Evolutionary conservation across 2,888 invertebrate species (phyloP).

Genomic region (Zaprionus obscuricornis): DNA sequence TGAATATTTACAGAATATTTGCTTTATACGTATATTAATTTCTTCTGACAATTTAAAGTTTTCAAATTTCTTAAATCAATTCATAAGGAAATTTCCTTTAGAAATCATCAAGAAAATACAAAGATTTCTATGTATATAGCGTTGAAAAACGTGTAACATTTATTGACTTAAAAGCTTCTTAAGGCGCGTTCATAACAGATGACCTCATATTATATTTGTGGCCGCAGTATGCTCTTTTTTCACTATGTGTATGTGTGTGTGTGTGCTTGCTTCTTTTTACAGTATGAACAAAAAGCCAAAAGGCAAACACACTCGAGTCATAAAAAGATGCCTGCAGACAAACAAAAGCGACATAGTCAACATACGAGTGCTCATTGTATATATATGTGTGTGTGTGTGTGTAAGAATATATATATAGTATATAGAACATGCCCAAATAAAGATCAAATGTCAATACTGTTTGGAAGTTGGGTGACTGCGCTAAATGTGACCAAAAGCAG

Average conservation of each 20-base stretch:
- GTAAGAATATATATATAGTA: not conserved
- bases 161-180: conserved; percentile 76
- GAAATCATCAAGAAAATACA: conserved; percentile 28
- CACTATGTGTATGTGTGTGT: conserved; percentile 37
- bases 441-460: conserved; percentile 82
- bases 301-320: conserved; percentile 83
- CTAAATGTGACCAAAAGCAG: conserved; percentile 68
- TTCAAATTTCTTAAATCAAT: too few relatives aligned
- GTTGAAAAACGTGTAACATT: conserved; percentile 4
- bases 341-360: conserved; percentile 75
- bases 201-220: conserved; percentile 80
- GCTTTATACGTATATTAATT: too few relatives aligned
- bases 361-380: conserved; percentile 41
- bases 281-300: conserved; percentile 83
- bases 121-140: not conserved
- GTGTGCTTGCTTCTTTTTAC: conserved; percentile 71
- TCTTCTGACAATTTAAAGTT: too few relatives aligned
- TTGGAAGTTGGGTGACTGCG: conserved; percentile 12
- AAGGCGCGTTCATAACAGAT: conserved; percentile 78
- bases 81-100: too few relatives aligned
- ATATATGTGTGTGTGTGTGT: too few relatives aligned
- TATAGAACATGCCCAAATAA: conserved; percentile 70
- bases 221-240: conserved; percentile 1
- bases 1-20: too few relatives aligned
- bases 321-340: conserved; percentile 82